Evolutionary conservation across 2,888 invertebrate genomes (phyloP), one percentile per base, ranked within the genome.

Genomic region (Rotaria macrura): DNA sequence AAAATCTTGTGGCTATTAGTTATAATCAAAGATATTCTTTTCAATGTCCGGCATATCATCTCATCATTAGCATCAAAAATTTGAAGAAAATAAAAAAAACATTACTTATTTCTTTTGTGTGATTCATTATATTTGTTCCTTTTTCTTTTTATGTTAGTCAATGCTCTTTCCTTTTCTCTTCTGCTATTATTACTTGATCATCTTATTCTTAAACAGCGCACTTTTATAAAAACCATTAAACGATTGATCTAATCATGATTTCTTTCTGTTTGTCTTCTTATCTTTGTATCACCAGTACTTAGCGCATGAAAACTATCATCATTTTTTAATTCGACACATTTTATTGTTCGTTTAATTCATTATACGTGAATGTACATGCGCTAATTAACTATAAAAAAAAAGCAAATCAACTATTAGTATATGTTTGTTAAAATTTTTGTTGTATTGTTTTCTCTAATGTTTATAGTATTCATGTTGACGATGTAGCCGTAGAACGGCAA

Each of bases 1-100:
- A 20, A 79, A 79, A 14, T 43, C 23, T 79, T 79, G 79, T n/a
- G 79, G 79, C n/a, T 79, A 79, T 79, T 79, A 79, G 12, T 43
- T 79, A 9, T 0, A 25, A 40, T 79, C 23, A 79, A 79, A 40
- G 65, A 65, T 34, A 34, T 65, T 65, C 38, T 34, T 34, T 23
- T 65, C 38, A n/a, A 29, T 34, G 65, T 65, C 65, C 65, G 65
- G 29, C 29, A 65, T 65, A 65, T 65, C 65, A 65, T 65, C 65
- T 65, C 65, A 65, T 34, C 52, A 52, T 49, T 49, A 49, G 49
- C 65, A 34, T 65, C 12, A 65, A 65, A 65, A 57, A 29, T 1
- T n/a, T n/a, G n/a, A n/a, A n/a, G n/a, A n/a, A n/a, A n/a, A n/a
- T n/a, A n/a, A 65, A 34, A 29, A 34, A 65, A 65, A 65, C 65